phyloP scores from a whole-genome alignment of 2,888 invertebrate species.

The Ochlodes sylvanus region DNA sequence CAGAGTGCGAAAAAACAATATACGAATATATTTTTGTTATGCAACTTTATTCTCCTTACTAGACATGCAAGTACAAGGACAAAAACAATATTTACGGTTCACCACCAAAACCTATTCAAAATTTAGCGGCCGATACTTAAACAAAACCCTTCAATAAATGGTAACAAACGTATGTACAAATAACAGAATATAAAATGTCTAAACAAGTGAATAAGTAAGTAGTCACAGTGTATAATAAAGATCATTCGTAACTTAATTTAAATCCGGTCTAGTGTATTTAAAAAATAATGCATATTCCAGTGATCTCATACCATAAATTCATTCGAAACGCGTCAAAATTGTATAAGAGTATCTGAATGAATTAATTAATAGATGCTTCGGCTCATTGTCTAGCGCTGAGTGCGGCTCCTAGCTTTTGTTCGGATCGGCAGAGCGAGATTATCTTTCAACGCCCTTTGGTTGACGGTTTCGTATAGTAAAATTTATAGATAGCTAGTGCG shows the following conservation, averaged over 20 bases:
- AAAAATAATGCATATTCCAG: not conserved
- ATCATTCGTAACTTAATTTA: slow-evolving; percentile 10
- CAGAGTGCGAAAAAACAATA: slow-evolving; percentile 18
- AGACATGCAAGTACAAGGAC: slow-evolving; percentile 80
- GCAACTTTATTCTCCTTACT: slow-evolving; percentile 81
- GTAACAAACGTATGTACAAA: slow-evolving; percentile 65
- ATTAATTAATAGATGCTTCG: too few species aligned
- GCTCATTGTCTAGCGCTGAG: too few species aligned
- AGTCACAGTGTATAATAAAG: slow-evolving; percentile 15
- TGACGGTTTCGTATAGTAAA: too few species aligned
- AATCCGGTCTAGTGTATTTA: not conserved
- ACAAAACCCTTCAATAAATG: slow-evolving; percentile 51
- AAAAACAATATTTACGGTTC: slow-evolving; percentile 64
- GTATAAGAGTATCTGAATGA: not conserved
- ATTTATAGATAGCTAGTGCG: too few species aligned
- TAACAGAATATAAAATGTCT: slow-evolving; percentile 25
- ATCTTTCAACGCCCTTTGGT: too few species aligned
- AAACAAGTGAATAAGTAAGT: slow-evolving; percentile 26
- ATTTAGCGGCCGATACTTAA: slow-evolving; percentile 58
- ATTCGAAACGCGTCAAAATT: slow-evolving; percentile 28
- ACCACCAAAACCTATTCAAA: slow-evolving; percentile 58
- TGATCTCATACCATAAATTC: not conserved
- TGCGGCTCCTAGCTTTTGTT: too few species aligned
- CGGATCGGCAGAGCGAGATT: too few species aligned
- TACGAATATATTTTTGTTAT: slow-evolving; percentile 47